Conservation (phyloP, 2,888 invertebrate species). For the Eutolmus rufibarbis region DNA sequence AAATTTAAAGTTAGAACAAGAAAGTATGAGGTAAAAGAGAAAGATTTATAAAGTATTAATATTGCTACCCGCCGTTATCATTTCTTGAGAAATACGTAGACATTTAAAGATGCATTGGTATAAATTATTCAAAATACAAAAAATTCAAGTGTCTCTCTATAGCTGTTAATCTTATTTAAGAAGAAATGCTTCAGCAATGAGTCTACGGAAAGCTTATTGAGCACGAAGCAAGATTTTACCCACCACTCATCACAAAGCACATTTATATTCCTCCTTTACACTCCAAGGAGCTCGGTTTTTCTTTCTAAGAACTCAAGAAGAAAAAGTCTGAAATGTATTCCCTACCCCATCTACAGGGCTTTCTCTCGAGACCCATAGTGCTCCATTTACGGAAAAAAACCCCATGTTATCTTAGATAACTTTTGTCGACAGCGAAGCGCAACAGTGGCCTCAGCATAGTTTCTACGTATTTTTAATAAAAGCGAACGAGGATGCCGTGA, state of each 20-base stretch:
- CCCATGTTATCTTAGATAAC: background rate
- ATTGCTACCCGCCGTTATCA: background rate
- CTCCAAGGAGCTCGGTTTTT: background rate
- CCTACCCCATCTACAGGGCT: background rate
- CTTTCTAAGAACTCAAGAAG: background rate
- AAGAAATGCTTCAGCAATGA: background rate
- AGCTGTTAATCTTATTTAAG: background rate
- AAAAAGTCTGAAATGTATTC: background rate
- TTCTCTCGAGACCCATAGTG: background rate
- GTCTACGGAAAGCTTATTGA: background rate
- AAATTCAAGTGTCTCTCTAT: background rate
- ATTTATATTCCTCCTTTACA: background rate
- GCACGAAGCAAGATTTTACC: background rate
- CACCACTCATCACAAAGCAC: background rate
- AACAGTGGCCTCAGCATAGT: background rate
- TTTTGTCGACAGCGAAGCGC: background rate
- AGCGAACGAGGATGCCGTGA: background rate
- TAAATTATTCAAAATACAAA: background rate
- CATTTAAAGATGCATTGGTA: background rate
- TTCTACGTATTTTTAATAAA: background rate
- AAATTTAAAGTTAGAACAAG: too few species aligned
- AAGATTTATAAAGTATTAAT: too few species aligned
- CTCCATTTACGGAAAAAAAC: background rate
- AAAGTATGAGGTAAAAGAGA: too few species aligned
- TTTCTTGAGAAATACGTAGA: background rate